Conservation (phyloP, 2,113 vertebrate genomes). For the Edolisoma coerulescens region DNA sequence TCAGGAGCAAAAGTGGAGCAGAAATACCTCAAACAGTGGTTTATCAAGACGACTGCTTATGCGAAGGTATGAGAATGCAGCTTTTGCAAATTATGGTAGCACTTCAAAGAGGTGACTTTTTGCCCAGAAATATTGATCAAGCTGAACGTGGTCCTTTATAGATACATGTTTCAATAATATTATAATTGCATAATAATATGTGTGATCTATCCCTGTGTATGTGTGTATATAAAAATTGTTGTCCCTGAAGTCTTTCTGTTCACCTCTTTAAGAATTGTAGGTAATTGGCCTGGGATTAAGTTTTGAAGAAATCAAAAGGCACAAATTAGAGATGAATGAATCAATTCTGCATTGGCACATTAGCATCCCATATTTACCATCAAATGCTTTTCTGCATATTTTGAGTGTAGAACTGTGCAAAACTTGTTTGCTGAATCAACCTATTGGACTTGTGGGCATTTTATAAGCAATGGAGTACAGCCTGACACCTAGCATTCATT, state of each 20-base stretch:
- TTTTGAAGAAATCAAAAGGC: neutral
- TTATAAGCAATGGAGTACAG: neutral
- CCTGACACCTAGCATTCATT: neutral
- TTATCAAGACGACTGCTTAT: constrained; percentile 93
- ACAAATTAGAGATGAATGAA: neutral
- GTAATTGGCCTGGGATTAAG: neutral
- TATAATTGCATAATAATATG: neutral
- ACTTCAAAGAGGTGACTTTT: neutral
- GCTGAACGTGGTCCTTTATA: neutral
- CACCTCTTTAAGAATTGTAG: neutral
- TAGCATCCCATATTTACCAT: neutral
- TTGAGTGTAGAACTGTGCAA: neutral
- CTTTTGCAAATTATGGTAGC: neutral
- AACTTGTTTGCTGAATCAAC: neutral
- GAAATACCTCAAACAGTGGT: constrained; percentile 95
- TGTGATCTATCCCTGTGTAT: neutral
- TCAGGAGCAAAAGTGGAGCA: constrained; percentile 93
- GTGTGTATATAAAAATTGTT: neutral
- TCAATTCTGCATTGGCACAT: neutral
- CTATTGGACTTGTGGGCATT: neutral
- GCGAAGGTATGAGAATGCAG: constrained; percentile 81
- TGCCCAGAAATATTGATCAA: neutral
- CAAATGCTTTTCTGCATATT: neutral
- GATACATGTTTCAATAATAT: neutral
- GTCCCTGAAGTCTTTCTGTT: neutral